These are phyloP conservation scores for Apteryx mantelli DNA, from an alignment of 2,113 vertebrate species.

Conservation along the genomic window DNA sequence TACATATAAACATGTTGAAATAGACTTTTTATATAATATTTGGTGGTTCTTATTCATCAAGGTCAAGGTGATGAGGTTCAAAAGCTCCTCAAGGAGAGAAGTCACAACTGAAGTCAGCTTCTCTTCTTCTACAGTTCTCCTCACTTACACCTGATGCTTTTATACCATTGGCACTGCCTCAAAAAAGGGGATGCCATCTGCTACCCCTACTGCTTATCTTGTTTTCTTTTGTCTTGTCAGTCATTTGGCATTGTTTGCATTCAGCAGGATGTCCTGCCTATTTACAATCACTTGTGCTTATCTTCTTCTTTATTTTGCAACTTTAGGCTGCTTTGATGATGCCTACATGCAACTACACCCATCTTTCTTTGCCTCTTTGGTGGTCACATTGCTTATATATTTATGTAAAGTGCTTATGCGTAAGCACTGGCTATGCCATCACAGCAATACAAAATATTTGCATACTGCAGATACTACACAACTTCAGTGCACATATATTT, in stretches of 20 bases:
- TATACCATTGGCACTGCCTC: neutral
- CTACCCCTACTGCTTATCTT: neutral
- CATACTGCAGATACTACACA: fast-evolving
- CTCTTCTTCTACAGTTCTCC: neutral
- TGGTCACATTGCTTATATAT: neutral
- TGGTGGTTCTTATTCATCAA: neutral
- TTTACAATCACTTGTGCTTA: neutral
- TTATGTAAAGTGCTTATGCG: fast-evolving
- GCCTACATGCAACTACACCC: too few relatives aligned
- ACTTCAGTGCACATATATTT: neutral
- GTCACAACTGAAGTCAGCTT: neutral
- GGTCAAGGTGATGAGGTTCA: fast-evolving
- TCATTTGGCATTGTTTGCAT: neutral
- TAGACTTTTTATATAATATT: neutral
- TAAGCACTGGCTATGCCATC: fast-evolving
- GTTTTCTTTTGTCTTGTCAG: neutral
- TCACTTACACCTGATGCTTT: neutral
- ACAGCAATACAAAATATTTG: neutral
- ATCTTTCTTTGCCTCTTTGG: neutral
- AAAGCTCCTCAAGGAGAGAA: neutral
- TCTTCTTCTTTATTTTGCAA: neutral
- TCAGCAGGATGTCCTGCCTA: neutral
- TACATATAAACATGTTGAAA: neutral
- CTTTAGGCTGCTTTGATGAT: neutral
- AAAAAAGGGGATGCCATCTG: neutral